Evolutionary conservation across 2,113 vertebrate species (phyloP).

Genomic region (Cyanoderma ruficeps): DNA sequence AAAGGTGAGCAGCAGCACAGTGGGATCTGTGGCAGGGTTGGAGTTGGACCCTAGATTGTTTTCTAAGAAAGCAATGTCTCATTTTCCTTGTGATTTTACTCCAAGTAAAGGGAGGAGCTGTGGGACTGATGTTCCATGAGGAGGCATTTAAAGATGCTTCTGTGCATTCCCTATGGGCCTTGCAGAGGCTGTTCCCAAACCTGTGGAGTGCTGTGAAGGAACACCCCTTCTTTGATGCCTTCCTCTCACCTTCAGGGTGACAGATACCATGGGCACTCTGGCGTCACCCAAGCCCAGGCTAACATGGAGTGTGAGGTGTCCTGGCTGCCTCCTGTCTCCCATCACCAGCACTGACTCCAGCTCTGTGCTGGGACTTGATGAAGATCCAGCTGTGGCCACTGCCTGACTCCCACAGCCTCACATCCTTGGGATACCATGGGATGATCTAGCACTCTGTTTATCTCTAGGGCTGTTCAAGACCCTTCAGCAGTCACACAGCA

Average conservation of each 20-base stretch:
- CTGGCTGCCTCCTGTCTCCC: not conserved
- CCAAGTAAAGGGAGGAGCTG: not conserved
- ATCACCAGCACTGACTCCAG: not conserved
- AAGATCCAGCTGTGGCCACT: not conserved
- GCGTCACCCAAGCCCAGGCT: not conserved
- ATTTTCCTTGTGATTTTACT: not conserved
- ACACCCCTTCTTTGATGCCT: not conserved
- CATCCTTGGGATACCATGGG: not conserved
- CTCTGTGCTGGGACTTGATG: not conserved
- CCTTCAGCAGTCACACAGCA: constrained; percentile 87
- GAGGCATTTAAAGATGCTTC: not conserved
- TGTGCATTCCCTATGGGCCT: not conserved
- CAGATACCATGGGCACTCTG: not conserved
- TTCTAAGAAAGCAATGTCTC: not conserved
- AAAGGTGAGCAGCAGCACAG: constrained; percentile 64
- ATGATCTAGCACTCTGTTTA: not conserved
- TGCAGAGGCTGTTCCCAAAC: not conserved
- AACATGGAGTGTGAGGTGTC: not conserved
- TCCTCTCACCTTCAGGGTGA: not conserved
- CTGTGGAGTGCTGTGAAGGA: not conserved
- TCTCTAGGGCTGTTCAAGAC: constrained; percentile 86
- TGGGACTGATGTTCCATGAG: not conserved
- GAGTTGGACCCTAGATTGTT: not conserved
- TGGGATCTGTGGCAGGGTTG: not conserved
- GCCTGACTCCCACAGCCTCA: not conserved